Percentiles rank a stretch among this genome's conserved stretches.
Conservation (phyloP, 2,797 vertebrate species). For the Molossus molossus region DNA sequence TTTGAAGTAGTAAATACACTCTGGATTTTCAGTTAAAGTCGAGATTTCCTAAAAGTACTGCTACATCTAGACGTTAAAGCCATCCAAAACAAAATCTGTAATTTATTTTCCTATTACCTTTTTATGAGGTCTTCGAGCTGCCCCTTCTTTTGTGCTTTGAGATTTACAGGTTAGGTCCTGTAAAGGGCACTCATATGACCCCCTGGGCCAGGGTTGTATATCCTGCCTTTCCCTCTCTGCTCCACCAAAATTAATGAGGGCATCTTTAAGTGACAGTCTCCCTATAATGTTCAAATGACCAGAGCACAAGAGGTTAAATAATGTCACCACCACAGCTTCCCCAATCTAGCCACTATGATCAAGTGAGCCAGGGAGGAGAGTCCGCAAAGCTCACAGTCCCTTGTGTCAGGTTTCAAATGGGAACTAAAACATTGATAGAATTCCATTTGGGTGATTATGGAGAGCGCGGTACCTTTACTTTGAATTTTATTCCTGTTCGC, state of each 20-base stretch:
- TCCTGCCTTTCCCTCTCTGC: conserved; percentile 75
- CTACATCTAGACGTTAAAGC: conserved; percentile 81
- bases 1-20: conserved; percentile 73
- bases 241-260: conserved; percentile 74
- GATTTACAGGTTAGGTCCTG: conserved; percentile 86
- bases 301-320: conserved; percentile 75
- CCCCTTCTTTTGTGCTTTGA: conserved; percentile 76
- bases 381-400: conserved; percentile 48
- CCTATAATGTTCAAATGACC: conserved; percentile 75
- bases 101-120: conserved; percentile 87
- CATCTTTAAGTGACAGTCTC: conserved; percentile 70
- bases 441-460: conserved; percentile 79
- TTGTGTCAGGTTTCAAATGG: conserved; percentile 78
- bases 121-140: conserved; percentile 85
- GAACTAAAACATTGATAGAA: conserved; percentile 83
- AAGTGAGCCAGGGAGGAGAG: conserved; percentile 67
- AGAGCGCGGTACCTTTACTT: conserved; percentile 61
- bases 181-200: conserved; percentile 80
- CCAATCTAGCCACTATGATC: conserved; percentile 63
- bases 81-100: conserved; percentile 84
- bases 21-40: conserved; percentile 75
- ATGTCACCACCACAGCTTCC: conserved; percentile 37
- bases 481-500: conserved; percentile 77
- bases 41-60: conserved; percentile 80
- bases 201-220: conserved; percentile 70